Evolutionary conservation across 2,113 vertebrate species (phyloP), one percentile per base, ranked within the genome.

Genomic region (Clupea harengus): DNA sequence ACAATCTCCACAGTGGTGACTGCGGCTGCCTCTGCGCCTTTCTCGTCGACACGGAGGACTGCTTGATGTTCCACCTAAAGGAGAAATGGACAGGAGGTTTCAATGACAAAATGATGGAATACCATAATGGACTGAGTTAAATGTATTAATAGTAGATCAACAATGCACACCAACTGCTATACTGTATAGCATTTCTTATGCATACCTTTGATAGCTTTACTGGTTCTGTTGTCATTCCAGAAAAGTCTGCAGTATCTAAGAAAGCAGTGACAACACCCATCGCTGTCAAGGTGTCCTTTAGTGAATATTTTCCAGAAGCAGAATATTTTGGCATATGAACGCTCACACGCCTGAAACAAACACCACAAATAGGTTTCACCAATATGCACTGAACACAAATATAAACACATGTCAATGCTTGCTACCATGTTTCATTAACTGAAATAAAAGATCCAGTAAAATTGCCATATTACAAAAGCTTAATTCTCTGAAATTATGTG

Each of bases 191-290:
- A 72, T 25, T 84, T 46, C 32, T 15, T 50, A 15, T 39, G 11
- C 86, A 87, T 94, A 98, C 97, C 93, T 95, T 95, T 50, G 95
- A 95, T 47, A 96, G 28, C 86, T 95, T 95, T 47, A 96, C 90
- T 0, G 83, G 91, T 7, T 87, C 1, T 0, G 82, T 85, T 0
- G 95, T 93, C 44, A 97, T 95, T 88, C 94, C 95, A 67, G 96
- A 95, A 82, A 98, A 95, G 85, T 97, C 92, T 9, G 95, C 95
- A 0, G 2, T 25, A 2, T 93, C 39, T 0, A 20, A 84, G 88
- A 96, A 96, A 25, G 96, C 86, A 1, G 95, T 89, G 0, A 83
- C 89, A 4, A 98, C 89, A 52, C 96, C 96, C 91, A 97, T 88
- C 83, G 93, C 94, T 0, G 1, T 90, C 64, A 99, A 91, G 0